phyloP scores from a whole-genome alignment of 2,888 invertebrate species.

The Tetragonisca angustula region DNA sequence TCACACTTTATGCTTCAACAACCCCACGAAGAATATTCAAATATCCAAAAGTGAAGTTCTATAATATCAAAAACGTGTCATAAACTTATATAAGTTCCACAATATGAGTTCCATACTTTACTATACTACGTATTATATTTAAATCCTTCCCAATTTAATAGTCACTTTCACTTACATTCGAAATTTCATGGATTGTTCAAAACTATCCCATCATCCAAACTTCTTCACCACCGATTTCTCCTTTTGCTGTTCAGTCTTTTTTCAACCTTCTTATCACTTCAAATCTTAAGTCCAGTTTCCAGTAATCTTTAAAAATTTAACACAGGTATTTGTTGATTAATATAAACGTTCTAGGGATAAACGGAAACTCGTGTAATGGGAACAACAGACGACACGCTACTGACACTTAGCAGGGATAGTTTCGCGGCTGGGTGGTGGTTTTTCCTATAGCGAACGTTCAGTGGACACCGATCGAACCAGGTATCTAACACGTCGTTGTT shows the following conservation, averaged over 20 bases:
- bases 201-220: slow-evolving; percentile 31
- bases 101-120: too few relatives aligned
- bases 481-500: slow-evolving; percentile 13
- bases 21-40: neutral
- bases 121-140: neutral
- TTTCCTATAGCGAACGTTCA: slow-evolving; percentile 62
- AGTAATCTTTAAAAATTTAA: neutral
- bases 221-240: neutral
- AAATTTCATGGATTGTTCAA: slow-evolving; percentile 56
- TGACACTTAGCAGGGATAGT: slow-evolving; percentile 71
- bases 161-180: slow-evolving; percentile 60
- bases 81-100: neutral
- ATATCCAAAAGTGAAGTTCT: neutral
- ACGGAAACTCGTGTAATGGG: slow-evolving; percentile 61
- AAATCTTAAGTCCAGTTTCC: too few relatives aligned
- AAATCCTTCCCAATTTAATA: neutral
- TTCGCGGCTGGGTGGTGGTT: slow-evolving; percentile 67
- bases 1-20: neutral
- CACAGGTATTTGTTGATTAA: neutral
- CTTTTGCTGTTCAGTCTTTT: neutral
- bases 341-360: neutral
- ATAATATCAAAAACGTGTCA: neutral
- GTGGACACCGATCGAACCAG: slow-evolving; percentile 70
- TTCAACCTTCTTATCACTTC: neutral
- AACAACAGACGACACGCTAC: slow-evolving; percentile 71